Evolutionary conservation across 2,888 invertebrate species (phyloP).

Genomic region (Axea sp.): DNA sequence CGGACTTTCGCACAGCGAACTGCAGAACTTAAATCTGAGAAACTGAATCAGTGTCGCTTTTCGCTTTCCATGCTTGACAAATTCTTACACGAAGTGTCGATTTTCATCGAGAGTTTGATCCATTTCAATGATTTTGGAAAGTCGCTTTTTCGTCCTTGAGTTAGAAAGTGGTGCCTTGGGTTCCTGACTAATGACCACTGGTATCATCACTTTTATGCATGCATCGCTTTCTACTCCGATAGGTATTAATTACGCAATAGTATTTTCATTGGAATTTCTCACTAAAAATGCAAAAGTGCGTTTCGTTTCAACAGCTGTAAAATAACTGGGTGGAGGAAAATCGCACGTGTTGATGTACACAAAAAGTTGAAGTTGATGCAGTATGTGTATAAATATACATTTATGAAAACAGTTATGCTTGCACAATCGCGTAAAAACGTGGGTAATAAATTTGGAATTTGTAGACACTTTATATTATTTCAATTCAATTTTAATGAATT

Average conservation of each 20-base stretch:
- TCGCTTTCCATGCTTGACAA: conserved; percentile 39
- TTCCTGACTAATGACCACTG: conserved; percentile 25
- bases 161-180: conserved; percentile 50
- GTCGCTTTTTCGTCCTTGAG: conserved; percentile 53
- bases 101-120: conserved; percentile 47
- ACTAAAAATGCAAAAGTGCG: conserved; percentile 9
- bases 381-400: too few relatives aligned
- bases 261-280: conserved; percentile 17
- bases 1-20: conserved; percentile 17
- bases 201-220: conserved; percentile 47
- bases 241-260: conserved; percentile 44
- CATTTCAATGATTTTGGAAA: conserved; percentile 61
- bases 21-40: conserved; percentile 29
- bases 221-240: conserved; percentile 56
- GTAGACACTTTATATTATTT: too few relatives aligned
- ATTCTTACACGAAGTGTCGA: conserved; percentile 27
- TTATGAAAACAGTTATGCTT: too few relatives aligned
- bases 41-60: conserved; percentile 36
- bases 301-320: not conserved
- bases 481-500: too few relatives aligned
- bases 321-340: too few relatives aligned
- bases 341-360: too few relatives aligned
- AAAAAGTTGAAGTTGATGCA: too few relatives aligned
- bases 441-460: too few relatives aligned
- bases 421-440: too few relatives aligned